Evolutionary conservation across 2,888 invertebrate genomes (phyloP), one percentile per base, ranked within the genome.

Genomic region (Cactoblastis cactorum): DNA sequence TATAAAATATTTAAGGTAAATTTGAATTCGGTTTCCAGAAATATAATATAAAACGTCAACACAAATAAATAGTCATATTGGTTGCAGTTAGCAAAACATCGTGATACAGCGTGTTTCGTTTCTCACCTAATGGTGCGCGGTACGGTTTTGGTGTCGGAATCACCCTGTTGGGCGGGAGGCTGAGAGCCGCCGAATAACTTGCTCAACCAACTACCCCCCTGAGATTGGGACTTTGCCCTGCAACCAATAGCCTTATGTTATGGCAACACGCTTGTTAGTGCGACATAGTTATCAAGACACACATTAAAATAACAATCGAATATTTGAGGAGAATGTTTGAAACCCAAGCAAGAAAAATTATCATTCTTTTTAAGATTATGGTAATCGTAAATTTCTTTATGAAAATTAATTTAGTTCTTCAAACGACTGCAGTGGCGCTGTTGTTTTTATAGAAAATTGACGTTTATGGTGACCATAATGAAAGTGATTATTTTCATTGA

Each of bases 161-260:
- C 74, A 67, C 71, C 65, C 63, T 82, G 77, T 59, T 80, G 67
- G 63, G 74, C 65, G 57, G 80, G 71, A 67, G 77, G 75, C 60
- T 79, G 74, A 54, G 62, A 67, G 57, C 77, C 69, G 69, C 90
- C 90, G 83, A 93, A 91, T 74, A 92, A 91, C 77, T 91, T 89
- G 85, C 91, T 88, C 77, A 93, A 91, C 93, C 93, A 93, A 87
- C 43, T 43, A 43, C 85, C 83, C 77, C 80, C 79, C 63, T 75
- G 71, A 61, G 83, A 73, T 74, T 79, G 77, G 76, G 85, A 77
- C 78, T 79, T 85, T 75, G 80, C 77, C 80, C 88, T 89, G 88
- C 68, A 89, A 89, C 80, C 84, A 84, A 84, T 69, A 66, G 74
- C 77, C 75, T 73, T 55, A 64, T 49, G 67, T 76, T 74, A 74